These are phyloP conservation scores for Hipparchia semele DNA, from an alignment of 2,888 invertebrate genomes.

Conservation along the genomic window DNA sequence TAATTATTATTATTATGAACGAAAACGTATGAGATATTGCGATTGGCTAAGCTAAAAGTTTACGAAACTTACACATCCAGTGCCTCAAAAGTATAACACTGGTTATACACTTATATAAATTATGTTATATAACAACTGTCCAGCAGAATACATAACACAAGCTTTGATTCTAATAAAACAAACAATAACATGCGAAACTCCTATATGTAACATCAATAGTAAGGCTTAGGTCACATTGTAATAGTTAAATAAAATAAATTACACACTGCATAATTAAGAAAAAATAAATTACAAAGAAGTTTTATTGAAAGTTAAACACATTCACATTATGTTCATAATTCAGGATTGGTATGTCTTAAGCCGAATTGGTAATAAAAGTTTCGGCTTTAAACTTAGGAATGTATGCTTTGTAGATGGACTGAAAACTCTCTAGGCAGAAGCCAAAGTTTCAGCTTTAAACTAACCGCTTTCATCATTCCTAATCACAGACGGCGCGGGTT, in stretches of 20 bases:
- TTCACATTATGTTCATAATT: no score
- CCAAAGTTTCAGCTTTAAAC: no score
- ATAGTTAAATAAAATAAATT: not conserved
- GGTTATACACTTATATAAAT: slow-evolving; percentile 1
- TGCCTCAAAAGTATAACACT: slow-evolving; percentile 43
- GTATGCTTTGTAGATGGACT: no score
- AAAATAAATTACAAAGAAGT: not conserved
- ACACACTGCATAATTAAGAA: not conserved
- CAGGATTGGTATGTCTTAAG: no score
- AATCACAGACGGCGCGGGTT: no score
- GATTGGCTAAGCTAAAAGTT: slow-evolving; percentile 34
- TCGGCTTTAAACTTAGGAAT: no score
- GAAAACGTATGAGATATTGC: slow-evolving; percentile 40
- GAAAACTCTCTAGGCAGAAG: no score
- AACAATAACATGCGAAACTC: slow-evolving; percentile 16
- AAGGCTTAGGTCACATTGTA: slow-evolving; percentile 21
- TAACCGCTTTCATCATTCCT: no score
- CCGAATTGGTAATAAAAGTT: no score
- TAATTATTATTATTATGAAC: slow-evolving; percentile 14
- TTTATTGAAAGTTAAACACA: no score
- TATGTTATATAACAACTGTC: slow-evolving; percentile 14
- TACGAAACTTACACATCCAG: slow-evolving; percentile 39
- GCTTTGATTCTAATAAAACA: slow-evolving; percentile 24
- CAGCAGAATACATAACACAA: slow-evolving; percentile 25
- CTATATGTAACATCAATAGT: slow-evolving; percentile 8